Base-by-base conservation (phyloP, 2,113 vertebrate genomes). In the Dolichotis patagonum region DNA sequence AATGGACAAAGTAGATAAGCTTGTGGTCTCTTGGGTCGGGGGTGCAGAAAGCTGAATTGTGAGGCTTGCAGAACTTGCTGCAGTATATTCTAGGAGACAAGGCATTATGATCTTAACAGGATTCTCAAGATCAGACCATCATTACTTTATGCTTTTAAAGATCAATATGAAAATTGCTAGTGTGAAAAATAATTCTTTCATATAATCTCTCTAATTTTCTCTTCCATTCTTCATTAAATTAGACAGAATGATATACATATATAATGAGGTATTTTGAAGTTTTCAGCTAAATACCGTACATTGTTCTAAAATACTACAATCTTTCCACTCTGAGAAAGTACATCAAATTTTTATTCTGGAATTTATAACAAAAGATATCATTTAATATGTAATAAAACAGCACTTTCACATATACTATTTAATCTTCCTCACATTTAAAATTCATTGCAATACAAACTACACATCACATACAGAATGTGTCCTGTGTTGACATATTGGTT, bases 151-250 rank as follows among this genome's bases (percentile, higher is more conserved):
- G 13, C 52, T 86, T 87, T 85, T 86, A 52, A 88, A 81, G n/a
- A 81, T 73, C 35, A 85, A 41, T 63, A 77, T 28, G 81, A 56
- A 93, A 94, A 38, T 81, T 94, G 32, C 4, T 7, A 82, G 22
- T 54, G 52, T 96, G 69, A 91, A 91, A 90, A 97, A 54, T 7
- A 85, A 7, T 83, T 67, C 38, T 92, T 97, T 80, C 19, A 88
- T 84, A 19, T 87, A 56, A 90, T 13, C 11, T 81, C 54, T 75
- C 52, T 26, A 46, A n/a, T 91, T 58, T 92, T 78, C 9, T 38
- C 28, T 17, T 69, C 1, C 10, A 20, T 67, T 90, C 62, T 67
- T 92, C 9, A 58, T 81, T 73, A 65, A 75, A 90, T 85, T 73
- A 92, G 93, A 60, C 49, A 92, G 54, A 90, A 90, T 58, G 41